phyloP scores from a whole-genome alignment of 2,888 invertebrate genomes.

The Oscheius onirici region DNA sequence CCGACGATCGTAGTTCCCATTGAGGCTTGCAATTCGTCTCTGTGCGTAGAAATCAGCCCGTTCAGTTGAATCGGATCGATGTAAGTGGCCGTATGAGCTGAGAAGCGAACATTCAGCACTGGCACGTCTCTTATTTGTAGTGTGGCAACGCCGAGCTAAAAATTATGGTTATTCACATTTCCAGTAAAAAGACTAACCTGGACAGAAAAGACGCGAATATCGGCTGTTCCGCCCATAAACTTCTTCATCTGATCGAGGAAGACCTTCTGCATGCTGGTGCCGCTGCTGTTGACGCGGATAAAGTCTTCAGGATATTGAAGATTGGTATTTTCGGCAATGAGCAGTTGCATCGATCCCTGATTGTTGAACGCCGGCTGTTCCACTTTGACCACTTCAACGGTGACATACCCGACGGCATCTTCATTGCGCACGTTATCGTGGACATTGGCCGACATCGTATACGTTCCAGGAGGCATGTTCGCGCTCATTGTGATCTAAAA shows the following conservation, averaged over 20 bases:
- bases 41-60: slow-evolving; percentile 84
- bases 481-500: slow-evolving; percentile 91
- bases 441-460: slow-evolving; percentile 73
- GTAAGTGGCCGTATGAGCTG: slow-evolving; percentile 56
- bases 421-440: slow-evolving; percentile 85
- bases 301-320: slow-evolving; percentile 56
- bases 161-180: too few relatives aligned
- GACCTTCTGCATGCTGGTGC: slow-evolving; percentile 47
- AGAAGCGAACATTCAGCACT: slow-evolving; percentile 67
- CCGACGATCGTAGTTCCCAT: slow-evolving; percentile 64
- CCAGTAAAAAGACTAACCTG: slow-evolving; percentile 75
- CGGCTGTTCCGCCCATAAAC: slow-evolving; percentile 77
- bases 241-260: slow-evolving; percentile 80
- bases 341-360: slow-evolving; percentile 67
- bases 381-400: slow-evolving; percentile 91
- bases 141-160: slow-evolving; percentile 52
- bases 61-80: slow-evolving; percentile 91
- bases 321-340: slow-evolving; percentile 55
- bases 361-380: slow-evolving; percentile 93
- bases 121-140: slow-evolving; percentile 59
- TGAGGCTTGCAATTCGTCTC: slow-evolving; percentile 80
- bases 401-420: slow-evolving; percentile 94
- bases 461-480: slow-evolving; percentile 88
- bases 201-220: slow-evolving; percentile 95
- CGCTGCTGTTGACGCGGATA: slow-evolving; percentile 52